Conservation (phyloP, 2,797 vertebrate species). For the Melanotaenia parkinsoni region DNA sequence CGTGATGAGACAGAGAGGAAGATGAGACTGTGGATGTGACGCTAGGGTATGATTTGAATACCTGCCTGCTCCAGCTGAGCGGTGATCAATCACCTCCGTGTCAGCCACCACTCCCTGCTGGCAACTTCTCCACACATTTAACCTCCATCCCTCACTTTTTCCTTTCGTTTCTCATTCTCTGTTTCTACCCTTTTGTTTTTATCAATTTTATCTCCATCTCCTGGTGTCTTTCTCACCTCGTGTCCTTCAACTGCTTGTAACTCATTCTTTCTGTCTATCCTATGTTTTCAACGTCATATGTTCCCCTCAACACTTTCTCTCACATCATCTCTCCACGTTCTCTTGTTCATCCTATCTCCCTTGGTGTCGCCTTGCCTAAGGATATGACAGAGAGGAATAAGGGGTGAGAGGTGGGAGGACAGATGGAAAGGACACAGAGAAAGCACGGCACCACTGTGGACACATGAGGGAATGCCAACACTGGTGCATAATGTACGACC, state of each 20-base stretch:
- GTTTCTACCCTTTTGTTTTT: constrained; percentile 18
- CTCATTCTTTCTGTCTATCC: constrained; percentile 55
- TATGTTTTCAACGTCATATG: constrained; percentile 36
- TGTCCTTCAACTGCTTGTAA: constrained; percentile 37
- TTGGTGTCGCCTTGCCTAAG: constrained; percentile 57
- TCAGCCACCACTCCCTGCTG: constrained; percentile 69
- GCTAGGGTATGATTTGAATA: constrained; percentile 78
- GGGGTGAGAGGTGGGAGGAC: constrained; percentile 46
- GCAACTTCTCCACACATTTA: constrained; percentile 58
- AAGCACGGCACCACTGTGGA: constrained; percentile 28
- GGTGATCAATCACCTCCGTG: constrained; percentile 77
- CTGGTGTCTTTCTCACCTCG: constrained; percentile 44
- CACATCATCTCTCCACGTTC: constrained; percentile 57
- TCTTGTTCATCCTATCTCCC: constrained; percentile 62
- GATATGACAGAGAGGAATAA: constrained; percentile 46
- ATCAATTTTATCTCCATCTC: constrained; percentile 47
- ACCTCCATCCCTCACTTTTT: constrained; percentile 33
- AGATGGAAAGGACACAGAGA: constrained; percentile 59
- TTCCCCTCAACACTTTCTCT: constrained; percentile 32
- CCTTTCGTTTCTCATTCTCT: constrained; percentile 37
- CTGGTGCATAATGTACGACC: constrained; percentile 18
- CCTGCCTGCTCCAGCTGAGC: constrained; percentile 71
- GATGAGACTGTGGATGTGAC: constrained; percentile 59
- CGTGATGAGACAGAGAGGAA: constrained; percentile 42
- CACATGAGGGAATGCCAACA: constrained; percentile 23